Percentiles rank a stretch among this genome's conserved stretches.
Evolutionary conservation across 2,113 vertebrate genomes (phyloP).

Genomic region (Haemorhous mexicanus): DNA sequence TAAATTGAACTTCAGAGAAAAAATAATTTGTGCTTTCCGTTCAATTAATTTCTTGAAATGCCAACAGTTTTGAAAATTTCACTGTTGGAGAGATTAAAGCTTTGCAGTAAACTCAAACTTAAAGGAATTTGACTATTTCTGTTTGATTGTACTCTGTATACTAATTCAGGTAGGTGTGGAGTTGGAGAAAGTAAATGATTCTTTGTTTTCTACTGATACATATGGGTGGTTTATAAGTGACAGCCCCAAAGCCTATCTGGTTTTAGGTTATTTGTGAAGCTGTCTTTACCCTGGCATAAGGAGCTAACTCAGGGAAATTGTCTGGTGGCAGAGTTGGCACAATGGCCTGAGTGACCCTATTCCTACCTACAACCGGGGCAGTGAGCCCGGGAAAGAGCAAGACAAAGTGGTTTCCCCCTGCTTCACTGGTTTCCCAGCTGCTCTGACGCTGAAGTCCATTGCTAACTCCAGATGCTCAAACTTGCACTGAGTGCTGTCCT

Average conservation of each 20-base stretch:
- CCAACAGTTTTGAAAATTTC: neutral
- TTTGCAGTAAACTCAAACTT: neutral
- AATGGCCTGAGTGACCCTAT: neutral
- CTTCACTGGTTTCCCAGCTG: conserved; percentile 32
- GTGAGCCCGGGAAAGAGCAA: neutral
- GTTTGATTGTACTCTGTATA: neutral
- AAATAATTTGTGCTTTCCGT: neutral
- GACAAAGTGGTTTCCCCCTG: neutral
- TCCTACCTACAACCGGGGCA: neutral
- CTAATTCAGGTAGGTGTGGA: neutral
- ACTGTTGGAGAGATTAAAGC: neutral
- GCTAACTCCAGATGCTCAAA: conserved; percentile 29
- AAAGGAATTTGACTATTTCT: neutral
- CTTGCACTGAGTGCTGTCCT: neutral
- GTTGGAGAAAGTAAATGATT: neutral
- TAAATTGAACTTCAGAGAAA: neutral
- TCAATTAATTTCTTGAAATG: neutral
- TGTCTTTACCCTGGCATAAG: neutral
- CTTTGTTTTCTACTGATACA: neutral
- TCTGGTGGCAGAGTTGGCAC: neutral
- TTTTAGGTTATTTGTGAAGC: neutral
- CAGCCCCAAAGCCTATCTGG: neutral
- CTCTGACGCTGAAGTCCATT: neutral
- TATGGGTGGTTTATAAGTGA: neutral
- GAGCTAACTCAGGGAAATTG: neutral